Percentiles rank a stretch among this genome's conserved stretches.
These are phyloP conservation scores for Zele albiditarsus DNA, from an alignment of 2,888 invertebrate species.

Conservation along the genomic window DNA sequence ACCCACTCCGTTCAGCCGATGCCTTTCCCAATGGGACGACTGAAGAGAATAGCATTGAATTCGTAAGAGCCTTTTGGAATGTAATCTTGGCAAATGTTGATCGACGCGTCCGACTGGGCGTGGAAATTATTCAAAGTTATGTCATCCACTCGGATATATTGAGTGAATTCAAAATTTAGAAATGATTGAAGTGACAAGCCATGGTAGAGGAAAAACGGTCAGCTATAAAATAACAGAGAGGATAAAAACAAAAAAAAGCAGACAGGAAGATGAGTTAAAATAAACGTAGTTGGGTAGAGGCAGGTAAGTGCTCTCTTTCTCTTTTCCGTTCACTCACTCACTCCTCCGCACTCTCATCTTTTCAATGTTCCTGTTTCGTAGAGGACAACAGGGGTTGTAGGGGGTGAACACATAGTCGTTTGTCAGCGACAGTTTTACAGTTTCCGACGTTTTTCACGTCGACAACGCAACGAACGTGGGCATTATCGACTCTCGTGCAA, in stretches of 20 bases:
- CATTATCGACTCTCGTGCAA: slow-evolving; percentile 38
- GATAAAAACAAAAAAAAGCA: slow-evolving; percentile 6
- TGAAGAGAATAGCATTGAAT: slow-evolving; percentile 15
- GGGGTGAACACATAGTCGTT: slow-evolving; percentile 47
- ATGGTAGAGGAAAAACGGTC: neutral
- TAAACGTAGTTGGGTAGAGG: slow-evolving; percentile 26
- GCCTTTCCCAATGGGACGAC: slow-evolving; percentile 4
- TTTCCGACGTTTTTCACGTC: slow-evolving; percentile 43
- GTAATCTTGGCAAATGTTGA: slow-evolving; percentile 21
- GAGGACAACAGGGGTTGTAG: slow-evolving; percentile 37
- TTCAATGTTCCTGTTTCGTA: neutral
- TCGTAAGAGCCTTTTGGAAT: slow-evolving; percentile 17
- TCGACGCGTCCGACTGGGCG: slow-evolving; percentile 11
- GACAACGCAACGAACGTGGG: slow-evolving; percentile 32
- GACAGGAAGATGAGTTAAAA: neutral
- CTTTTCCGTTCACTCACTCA: too few species aligned
- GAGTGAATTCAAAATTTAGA: neutral
- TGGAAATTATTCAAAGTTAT: slow-evolving; percentile 24
- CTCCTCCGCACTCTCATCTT: too few species aligned
- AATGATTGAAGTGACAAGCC: neutral
- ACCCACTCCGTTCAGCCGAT: neutral
- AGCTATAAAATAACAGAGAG: neutral
- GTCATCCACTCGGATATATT: slow-evolving; percentile 6
- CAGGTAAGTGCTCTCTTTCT: slow-evolving; percentile 39
- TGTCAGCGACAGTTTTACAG: slow-evolving; percentile 50